phyloP scores from a whole-genome alignment of 2,113 vertebrate species.

The Psammodynastes pulverulentus region DNA sequence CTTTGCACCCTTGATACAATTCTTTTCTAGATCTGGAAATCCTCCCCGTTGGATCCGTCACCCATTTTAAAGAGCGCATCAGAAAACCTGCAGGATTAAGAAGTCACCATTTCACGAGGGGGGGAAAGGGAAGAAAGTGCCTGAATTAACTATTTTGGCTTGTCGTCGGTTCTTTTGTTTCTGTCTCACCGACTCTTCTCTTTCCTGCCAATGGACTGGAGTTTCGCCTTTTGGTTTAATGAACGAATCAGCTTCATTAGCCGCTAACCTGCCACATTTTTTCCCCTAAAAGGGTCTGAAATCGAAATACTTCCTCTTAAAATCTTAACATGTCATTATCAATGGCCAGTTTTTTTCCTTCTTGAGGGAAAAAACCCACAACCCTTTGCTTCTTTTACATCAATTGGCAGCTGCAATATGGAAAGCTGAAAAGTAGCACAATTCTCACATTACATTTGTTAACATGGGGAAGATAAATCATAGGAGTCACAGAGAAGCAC shows the following conservation, averaged over 20 bases:
- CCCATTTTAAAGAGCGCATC: not conserved
- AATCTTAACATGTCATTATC: constrained; percentile 40
- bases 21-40: not conserved
- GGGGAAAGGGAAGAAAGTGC: not conserved
- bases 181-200: not conserved
- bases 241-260: constrained; percentile 27
- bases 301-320: constrained; percentile 39
- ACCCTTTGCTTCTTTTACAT: constrained; percentile 16
- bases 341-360: constrained; percentile 7
- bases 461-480: constrained; percentile 15
- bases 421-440: constrained; percentile 17
- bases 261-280: not conserved
- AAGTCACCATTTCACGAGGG: not conserved
- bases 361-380: constrained; percentile 23
- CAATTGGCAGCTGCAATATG: constrained; percentile 20
- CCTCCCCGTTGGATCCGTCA: not conserved
- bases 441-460: not conserved
- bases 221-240: constrained; percentile 1
- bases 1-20: not conserved
- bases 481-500: not conserved
- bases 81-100: not conserved
- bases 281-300: not conserved
- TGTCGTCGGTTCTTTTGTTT: not conserved
- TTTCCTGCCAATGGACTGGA: accelerated
- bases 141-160: not conserved